Evolutionary conservation across 2,797 vertebrate species (phyloP).

Genomic region (Ctenopoma multispine): DNA sequence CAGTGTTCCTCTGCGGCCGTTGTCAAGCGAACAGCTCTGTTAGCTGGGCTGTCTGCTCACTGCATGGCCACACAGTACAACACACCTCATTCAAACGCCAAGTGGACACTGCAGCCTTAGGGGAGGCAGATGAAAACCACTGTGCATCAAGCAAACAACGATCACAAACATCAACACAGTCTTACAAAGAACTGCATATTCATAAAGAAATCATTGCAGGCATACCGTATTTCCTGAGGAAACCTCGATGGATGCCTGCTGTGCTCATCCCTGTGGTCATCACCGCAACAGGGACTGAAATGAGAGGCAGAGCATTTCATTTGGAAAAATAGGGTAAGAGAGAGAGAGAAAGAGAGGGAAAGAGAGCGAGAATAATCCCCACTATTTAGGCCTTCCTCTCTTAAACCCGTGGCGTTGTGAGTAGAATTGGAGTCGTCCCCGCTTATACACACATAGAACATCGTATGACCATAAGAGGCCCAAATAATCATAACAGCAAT

Average conservation of each 20-base stretch:
- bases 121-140: neutral
- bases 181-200: neutral
- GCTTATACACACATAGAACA: conserved; percentile 53
- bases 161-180: no score
- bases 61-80: no score
- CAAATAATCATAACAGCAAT: conserved; percentile 61
- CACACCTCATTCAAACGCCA: neutral
- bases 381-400: conserved; percentile 71
- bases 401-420: conserved; percentile 57
- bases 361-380: conserved; percentile 70
- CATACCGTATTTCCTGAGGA: conserved; percentile 88
- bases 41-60: neutral
- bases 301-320: conserved; percentile 51
- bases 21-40: no score
- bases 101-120: neutral
- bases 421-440: conserved; percentile 53
- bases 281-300: conserved; percentile 55
- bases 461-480: conserved; percentile 49
- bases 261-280: conserved; percentile 78
- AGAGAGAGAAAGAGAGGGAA: conserved; percentile 50
- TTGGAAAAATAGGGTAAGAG: conserved; percentile 61
- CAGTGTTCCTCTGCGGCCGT: neutral
- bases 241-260: conserved; percentile 83
- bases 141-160: no score
- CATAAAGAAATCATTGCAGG: neutral